Conservation (phyloP, 1,140 invertebrate genomes). For the Hyphantria cunea region DNA sequence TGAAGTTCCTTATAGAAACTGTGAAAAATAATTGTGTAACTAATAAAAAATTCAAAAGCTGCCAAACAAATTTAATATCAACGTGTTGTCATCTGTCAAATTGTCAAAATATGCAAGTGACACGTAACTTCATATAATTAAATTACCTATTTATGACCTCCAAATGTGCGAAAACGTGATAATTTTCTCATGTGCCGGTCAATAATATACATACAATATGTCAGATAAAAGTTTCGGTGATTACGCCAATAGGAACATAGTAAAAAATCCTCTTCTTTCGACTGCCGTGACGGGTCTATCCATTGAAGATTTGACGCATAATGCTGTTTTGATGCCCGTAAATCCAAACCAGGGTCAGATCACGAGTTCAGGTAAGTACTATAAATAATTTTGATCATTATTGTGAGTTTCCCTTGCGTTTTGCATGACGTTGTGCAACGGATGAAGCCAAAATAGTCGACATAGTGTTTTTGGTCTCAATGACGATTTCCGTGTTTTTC, state of each 20-base stretch:
- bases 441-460: constrained; percentile 44
- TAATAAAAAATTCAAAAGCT: constrained; percentile 1
- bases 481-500: constrained; percentile 47
- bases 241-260: constrained; percentile 58
- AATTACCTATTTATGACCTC: constrained; percentile 76
- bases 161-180: constrained; percentile 73
- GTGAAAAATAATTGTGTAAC: not conserved
- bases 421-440: constrained; percentile 51
- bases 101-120: constrained; percentile 75
- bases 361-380: constrained; percentile 68
- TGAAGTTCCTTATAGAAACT: not conserved
- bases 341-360: constrained; percentile 60
- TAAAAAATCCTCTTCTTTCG: constrained; percentile 76
- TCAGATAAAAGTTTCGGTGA: constrained; percentile 76
- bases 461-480: constrained; percentile 31
- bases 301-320: constrained; percentile 76
- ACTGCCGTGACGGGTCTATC: constrained; percentile 72
- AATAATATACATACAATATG: constrained; percentile 59
- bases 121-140: constrained; percentile 77
- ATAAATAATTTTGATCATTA: constrained; percentile 60
- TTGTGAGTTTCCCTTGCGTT: constrained; percentile 40
- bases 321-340: constrained; percentile 74
- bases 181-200: constrained; percentile 54
- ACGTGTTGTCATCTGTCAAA: constrained; percentile 42
- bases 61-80: constrained; percentile 16